These are phyloP conservation scores for Temnopleurus reevesii DNA, from an alignment of 53 echinoderm and acorn worm species.

Conservation along the genomic window DNA sequence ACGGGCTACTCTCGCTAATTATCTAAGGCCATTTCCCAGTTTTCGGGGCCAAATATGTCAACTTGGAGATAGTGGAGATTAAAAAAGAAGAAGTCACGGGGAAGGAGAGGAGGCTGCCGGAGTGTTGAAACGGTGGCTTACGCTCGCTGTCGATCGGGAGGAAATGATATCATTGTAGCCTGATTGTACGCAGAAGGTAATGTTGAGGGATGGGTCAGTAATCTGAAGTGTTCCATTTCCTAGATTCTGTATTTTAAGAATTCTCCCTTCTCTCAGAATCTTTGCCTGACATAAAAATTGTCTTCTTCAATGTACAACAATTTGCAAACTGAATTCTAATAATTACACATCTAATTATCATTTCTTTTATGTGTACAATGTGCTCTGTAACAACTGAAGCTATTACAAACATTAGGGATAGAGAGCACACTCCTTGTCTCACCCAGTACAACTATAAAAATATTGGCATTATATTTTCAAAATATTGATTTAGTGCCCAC, in stretches of 20 bases:
- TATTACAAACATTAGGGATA: too few species aligned
- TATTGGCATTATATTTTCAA: too few species aligned
- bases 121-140: constrained; percentile 48
- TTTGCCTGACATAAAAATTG: too few species aligned
- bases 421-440: too few species aligned
- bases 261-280: too few species aligned
- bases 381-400: too few species aligned
- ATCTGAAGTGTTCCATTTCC: constrained; percentile 47
- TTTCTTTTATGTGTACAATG: too few species aligned
- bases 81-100: constrained; percentile 19
- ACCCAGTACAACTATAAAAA: too few species aligned
- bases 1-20: constrained; percentile 11
- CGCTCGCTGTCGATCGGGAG: not conserved
- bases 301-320: too few species aligned
- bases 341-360: too few species aligned
- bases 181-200: constrained; percentile 41
- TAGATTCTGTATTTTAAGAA: constrained; percentile 39
- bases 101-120: constrained; percentile 32
- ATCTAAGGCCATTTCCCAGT: constrained; percentile 24
- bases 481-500: too few species aligned
- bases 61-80: constrained; percentile 1
- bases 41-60: constrained; percentile 43
- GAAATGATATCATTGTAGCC: constrained; percentile 54
- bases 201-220: constrained; percentile 45
- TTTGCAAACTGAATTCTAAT: too few species aligned